Evolutionary conservation across 2,113 vertebrate genomes (phyloP).

Genomic region (Bufo gargarizans): DNA sequence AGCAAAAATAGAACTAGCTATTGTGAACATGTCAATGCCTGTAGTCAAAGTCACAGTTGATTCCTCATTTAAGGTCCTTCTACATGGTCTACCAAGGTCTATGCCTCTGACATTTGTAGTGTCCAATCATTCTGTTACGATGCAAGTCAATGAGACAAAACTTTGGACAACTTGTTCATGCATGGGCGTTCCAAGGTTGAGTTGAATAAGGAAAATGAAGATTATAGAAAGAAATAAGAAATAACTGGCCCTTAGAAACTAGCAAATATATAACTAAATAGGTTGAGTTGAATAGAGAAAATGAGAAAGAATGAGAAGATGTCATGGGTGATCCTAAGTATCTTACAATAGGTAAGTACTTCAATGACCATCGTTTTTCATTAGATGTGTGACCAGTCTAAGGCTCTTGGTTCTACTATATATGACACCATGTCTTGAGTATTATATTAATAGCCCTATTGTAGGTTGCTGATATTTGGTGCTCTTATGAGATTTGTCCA

Average conservation of each 20-base stretch:
- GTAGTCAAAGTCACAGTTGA: not conserved
- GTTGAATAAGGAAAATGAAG: not conserved
- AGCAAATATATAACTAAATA: too few relatives aligned
- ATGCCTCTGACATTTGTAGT: too few relatives aligned
- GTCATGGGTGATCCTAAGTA: not conserved
- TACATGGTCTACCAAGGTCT: not conserved
- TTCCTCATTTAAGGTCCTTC: not conserved
- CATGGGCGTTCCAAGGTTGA: not conserved
- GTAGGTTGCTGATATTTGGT: too few relatives aligned
- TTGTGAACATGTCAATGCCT: not conserved
- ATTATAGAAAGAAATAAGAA: too few relatives aligned
- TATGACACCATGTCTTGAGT: too few relatives aligned
- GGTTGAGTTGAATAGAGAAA: not conserved
- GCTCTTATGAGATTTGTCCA: too few relatives aligned
- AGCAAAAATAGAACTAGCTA: not conserved
- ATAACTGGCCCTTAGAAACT: too few relatives aligned
- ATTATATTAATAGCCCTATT: too few relatives aligned
- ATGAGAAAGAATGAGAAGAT: not conserved
- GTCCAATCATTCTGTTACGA: not conserved
- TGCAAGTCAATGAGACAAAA: not conserved
- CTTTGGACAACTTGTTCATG: not conserved
- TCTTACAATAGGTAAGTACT: not conserved
- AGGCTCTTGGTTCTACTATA: too few relatives aligned
- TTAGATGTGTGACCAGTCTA: too few relatives aligned
- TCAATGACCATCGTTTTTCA: not conserved